phyloP scores from a whole-genome alignment of 2,113 vertebrate species.

The Tachysurus vachellii region DNA sequence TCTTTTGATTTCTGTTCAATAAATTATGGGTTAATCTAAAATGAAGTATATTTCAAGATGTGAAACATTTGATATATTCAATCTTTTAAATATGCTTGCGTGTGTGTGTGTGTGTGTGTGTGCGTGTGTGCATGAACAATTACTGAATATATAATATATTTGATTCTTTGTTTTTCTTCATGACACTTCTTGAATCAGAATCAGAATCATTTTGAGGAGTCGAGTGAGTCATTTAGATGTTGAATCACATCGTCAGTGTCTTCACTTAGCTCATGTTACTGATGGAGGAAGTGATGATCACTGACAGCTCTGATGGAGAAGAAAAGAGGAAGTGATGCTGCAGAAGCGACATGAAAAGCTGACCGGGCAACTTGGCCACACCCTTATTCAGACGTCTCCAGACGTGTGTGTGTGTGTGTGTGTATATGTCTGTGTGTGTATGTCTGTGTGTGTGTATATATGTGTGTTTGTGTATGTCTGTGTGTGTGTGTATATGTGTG shows the following conservation, averaged over 20 bases:
- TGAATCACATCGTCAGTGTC: not conserved
- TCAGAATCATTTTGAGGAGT: not conserved
- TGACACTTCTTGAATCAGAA: not conserved
- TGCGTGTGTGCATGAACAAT: too few species aligned
- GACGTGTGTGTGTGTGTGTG: not conserved
- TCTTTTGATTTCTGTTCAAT: not conserved
- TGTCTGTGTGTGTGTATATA: too few species aligned
- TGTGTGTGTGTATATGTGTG: too few species aligned
- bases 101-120: not conserved
- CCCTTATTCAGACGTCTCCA: not conserved
- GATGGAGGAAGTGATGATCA: not conserved
- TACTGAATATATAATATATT: not conserved
- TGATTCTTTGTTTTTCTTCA: not conserved
- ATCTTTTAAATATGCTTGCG: not conserved
- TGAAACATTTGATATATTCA: not conserved
- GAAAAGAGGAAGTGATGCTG: not conserved
- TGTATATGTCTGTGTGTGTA: too few species aligned
- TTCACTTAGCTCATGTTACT: not conserved
- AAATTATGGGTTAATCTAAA: not conserved
- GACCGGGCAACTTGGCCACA: not conserved
- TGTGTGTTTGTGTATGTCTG: too few species aligned
- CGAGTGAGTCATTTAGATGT: not conserved
- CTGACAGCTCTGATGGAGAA: not conserved
- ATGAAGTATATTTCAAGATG: not conserved
- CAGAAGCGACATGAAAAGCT: not conserved